phyloP scores from a whole-genome alignment of 1,140 invertebrate genomes.

The Aradophagus sp. region DNA sequence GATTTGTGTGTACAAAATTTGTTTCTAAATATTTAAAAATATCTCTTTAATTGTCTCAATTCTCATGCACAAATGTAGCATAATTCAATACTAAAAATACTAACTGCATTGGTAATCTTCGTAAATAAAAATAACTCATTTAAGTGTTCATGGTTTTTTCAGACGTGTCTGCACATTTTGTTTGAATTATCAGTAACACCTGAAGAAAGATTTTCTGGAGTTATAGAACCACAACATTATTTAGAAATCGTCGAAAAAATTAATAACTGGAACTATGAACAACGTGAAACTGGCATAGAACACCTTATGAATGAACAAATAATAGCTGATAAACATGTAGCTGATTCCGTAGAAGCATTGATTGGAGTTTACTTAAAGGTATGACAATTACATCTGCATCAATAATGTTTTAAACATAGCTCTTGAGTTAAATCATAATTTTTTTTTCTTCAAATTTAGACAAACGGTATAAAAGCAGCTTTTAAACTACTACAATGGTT shows the following conservation, averaged over 20 bases:
- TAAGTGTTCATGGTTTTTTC: constrained; percentile 8
- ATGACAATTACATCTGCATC: not conserved
- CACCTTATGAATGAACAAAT: constrained; percentile 73
- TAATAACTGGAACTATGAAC: constrained; percentile 56
- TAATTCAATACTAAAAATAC: no score
- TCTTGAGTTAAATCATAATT: not conserved
- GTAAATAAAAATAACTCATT: no score
- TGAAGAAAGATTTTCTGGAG: constrained; percentile 70
- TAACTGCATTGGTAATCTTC: no score
- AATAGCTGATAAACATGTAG: constrained; percentile 80
- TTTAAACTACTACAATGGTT: constrained; percentile 85
- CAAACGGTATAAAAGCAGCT: constrained; percentile 75
- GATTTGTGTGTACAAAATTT: not conserved
- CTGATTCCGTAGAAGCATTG: constrained; percentile 90
- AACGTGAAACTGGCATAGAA: constrained; percentile 67
- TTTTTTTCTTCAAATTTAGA: constrained; percentile 6
- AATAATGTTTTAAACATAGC: not conserved
- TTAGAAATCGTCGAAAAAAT: constrained; percentile 53
- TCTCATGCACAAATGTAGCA: no score
- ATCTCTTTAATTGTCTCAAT: no score
- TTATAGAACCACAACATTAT: constrained; percentile 52
- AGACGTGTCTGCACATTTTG: constrained; percentile 70
- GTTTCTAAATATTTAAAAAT: not conserved
- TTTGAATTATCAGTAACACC: constrained; percentile 71
- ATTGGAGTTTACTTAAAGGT: constrained; percentile 85